Conservation (phyloP, 1,140 invertebrate species). For the Meteorus sp. region DNA sequence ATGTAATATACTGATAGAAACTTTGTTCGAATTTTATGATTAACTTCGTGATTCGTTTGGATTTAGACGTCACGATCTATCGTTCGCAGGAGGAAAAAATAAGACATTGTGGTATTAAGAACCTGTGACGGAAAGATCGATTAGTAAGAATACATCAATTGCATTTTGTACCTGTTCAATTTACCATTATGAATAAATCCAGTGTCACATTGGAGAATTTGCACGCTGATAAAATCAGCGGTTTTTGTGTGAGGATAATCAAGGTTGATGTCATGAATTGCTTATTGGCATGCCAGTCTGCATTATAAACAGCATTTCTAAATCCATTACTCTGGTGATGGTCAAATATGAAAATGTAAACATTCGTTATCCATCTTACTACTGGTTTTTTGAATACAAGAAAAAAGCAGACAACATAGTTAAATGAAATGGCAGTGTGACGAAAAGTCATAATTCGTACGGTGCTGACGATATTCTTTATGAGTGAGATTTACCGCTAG, state of each 20-base stretch:
- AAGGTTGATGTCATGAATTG: constrained; percentile 20
- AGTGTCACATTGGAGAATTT: constrained; percentile 30
- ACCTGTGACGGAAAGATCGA: neutral
- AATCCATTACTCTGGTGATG: constrained; percentile 29
- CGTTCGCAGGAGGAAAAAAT: constrained; percentile 21
- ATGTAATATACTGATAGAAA: too few species aligned
- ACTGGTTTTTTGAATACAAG: too few species aligned
- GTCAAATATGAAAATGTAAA: too few species aligned
- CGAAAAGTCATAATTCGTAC: neutral
- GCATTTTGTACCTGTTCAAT: neutral
- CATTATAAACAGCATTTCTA: constrained; percentile 15
- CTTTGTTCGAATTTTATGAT: neutral
- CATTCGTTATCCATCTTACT: too few species aligned
- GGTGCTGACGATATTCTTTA: too few species aligned
- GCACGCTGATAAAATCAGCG: constrained; percentile 27
- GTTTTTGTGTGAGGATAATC: constrained; percentile 31
- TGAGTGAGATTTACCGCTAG: neutral
- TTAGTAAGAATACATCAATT: too few species aligned
- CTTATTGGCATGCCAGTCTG: constrained; percentile 26
- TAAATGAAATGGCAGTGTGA: neutral
- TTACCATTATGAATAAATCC: constrained; percentile 33
- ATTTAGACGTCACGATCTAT: neutral
- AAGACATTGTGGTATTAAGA: constrained; percentile 15
- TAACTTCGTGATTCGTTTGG: too few species aligned
- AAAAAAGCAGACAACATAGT: too few species aligned